Evolutionary conservation across 2,888 invertebrate genomes (phyloP), one percentile per base, ranked within the genome.

Genomic region (Patella depressa): DNA sequence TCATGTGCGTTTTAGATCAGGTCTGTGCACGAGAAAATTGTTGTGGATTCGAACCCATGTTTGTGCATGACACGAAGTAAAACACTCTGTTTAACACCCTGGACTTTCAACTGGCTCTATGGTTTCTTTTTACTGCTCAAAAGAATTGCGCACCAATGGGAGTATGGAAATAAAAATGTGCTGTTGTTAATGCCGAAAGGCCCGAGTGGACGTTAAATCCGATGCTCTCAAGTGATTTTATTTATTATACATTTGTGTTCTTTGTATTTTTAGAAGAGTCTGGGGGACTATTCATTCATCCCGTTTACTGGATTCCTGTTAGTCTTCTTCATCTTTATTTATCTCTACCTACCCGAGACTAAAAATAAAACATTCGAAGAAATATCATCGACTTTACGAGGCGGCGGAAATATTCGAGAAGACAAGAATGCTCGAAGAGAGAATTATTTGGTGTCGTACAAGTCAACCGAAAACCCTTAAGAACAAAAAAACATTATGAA

Each of bases 291-390:
- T 79, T 90, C 91, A 70, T 92, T 92, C 82, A 80, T 92, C 14
- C 92, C 92, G 93, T 99, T 99, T 94, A 97, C 97, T 93, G 96
- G 95, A 92, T 95, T 98, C 93, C 95, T 99, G 93, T 97, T 97
- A 2, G 2, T 89, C 0, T 90, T 88, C 76, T 98, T 98, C 96
- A 95, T 97, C 93, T 99, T 99, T 94, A 98, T 98, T 85, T 98
- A 97, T 93, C 96, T 97, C 93, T 98, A 96, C 94, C 97, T 99
- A 93, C 99, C 99, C 91, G 99, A 99, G 94, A 99, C 98, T 88
- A 98, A 97, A 93, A 97, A 97, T 93, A 97, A 97, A 93, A 95
- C 95, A 0, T 97, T 98, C 93, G 98, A 98, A 93, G 98, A 98
- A 93, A 98, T 98, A 91, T 94, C 97, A 24, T 24, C 19, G 11